phyloP scores from a whole-genome alignment of 2,113 vertebrate genomes.

The Rhinogobius similis region DNA sequence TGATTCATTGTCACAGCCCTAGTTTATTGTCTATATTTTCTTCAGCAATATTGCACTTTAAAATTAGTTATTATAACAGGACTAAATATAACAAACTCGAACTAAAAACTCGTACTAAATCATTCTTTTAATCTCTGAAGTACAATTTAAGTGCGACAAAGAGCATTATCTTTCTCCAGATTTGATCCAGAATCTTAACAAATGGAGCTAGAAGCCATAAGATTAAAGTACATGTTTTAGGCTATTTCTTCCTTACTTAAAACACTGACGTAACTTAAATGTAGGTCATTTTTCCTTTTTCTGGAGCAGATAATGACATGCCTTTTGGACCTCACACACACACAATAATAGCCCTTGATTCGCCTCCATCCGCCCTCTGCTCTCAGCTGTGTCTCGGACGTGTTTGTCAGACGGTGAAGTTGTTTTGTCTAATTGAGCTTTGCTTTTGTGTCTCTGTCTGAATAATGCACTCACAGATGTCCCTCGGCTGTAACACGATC shows the following conservation, averaged over 20 bases:
- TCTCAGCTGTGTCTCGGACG: conserved; percentile 10
- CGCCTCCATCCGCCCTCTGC: not conserved
- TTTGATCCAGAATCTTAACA: not conserved
- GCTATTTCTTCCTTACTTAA: not conserved
- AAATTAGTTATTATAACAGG: too few relatives aligned
- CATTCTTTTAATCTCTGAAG: too few relatives aligned
- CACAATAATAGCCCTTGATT: not conserved
- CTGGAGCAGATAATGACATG: not conserved
- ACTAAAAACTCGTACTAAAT: too few relatives aligned
- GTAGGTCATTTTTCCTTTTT: not conserved
- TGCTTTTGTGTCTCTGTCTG: not conserved
- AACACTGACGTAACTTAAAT: not conserved
- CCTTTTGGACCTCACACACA: not conserved
- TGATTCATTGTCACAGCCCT: too few relatives aligned
- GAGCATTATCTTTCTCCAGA: not conserved
- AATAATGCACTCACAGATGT: not conserved
- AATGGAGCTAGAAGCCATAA: not conserved
- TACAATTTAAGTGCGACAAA: too few relatives aligned
- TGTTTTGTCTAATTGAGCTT: conserved; percentile 13
- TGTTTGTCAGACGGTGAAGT: not conserved
- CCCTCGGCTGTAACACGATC: not conserved
- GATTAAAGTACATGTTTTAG: not conserved
- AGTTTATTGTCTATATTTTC: too few relatives aligned
- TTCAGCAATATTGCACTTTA: too few relatives aligned
- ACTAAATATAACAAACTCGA: too few relatives aligned